Evolutionary conservation across 1,140 invertebrate species (phyloP), one percentile per base, ranked within the genome.

Genomic region (Polyergus mexicanus): DNA sequence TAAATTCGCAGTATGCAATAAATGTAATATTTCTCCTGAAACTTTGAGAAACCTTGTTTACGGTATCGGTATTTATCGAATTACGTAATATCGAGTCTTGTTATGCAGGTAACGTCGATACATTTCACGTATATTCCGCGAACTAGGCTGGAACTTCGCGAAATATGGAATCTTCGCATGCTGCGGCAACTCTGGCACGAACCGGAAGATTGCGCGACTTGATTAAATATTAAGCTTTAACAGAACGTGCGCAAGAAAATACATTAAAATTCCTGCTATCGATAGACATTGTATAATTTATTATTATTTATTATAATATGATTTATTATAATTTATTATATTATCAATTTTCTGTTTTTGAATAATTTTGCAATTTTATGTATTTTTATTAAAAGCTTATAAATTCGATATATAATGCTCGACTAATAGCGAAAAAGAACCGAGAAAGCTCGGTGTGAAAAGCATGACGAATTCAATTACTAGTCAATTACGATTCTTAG

Each of bases 141-240:
- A 81, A 56, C 68, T 62, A 80, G 16, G 60, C 56, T 63, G 76
- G 54, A 81, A 86, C 76, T 86, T 86, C 11, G 7, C 13, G 66
- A 86, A 83, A 86, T 83, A 83, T 63, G 77, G 51, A 51, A 60
- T 69, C 77, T 72, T 63, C 38, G 51, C 58, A 65, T 71, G 66
- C 60, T 54, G 44, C 47, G 44, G 44, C 3, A 81, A 80, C 65
- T 80, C 28, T 7, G 22, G 51, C 3, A 32, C 10, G 13, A n/a
- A 86, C 68, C 62, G 25, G 77, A 86, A 86, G 47, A 86, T 83
- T 81, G 63, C 32, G 32, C 47, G 25, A 22, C 51, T 83, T 86
- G 77, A 86, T 86, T 56, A 86, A 86, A 81, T 80, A 86, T 72
- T 86, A 65, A 83, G 28, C 35, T n/a, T 38, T 44, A 65, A 86